A percentile compares a stretch with the other conserved stretches of the same genome.
phyloP scores from a whole-genome alignment of 2,888 invertebrate species.

The Leptarthrus brevirostris region DNA sequence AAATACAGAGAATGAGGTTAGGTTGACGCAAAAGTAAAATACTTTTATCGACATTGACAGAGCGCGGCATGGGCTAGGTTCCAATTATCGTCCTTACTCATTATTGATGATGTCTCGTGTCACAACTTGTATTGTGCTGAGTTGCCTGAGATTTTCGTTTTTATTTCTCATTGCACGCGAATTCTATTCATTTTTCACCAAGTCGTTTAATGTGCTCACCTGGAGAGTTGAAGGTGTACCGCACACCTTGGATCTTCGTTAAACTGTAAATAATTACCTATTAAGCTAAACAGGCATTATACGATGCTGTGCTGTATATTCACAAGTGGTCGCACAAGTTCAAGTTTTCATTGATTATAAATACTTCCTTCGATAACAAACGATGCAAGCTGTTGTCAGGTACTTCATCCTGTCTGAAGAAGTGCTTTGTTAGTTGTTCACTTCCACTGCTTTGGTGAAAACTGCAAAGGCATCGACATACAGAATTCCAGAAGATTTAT shows the following conservation, averaged over 20 bases:
- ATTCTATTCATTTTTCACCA: conserved; percentile 4
- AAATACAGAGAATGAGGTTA: neutral
- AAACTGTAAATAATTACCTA: conserved; percentile 40
- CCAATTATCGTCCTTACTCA: neutral
- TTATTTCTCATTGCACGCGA: neutral
- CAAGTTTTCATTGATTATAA: conserved; percentile 29
- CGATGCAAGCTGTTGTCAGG: conserved; percentile 39
- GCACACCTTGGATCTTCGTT: no score
- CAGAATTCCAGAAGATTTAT: conserved; percentile 20
- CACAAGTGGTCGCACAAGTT: conserved; percentile 29
- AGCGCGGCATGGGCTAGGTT: neutral
- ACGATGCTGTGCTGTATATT: conserved; percentile 14
- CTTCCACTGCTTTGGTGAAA: neutral
- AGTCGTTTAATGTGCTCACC: neutral
- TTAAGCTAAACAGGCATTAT: conserved; percentile 19
- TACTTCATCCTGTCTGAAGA: conserved; percentile 23
- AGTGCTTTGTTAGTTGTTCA: conserved; percentile 12
- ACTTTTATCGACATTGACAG: neutral
- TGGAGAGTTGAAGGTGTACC: no score
- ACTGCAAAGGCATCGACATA: neutral
- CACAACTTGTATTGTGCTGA: neutral
- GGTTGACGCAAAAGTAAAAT: neutral
- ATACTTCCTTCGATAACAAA: conserved; percentile 24
- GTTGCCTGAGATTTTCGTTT: neutral
- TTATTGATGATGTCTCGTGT: conserved; percentile 22